Percentiles rank a stretch among this genome's conserved stretches.
These are phyloP conservation scores for Micrasema minimum DNA, from an alignment of 1,140 invertebrate species.

Conservation along the genomic window DNA sequence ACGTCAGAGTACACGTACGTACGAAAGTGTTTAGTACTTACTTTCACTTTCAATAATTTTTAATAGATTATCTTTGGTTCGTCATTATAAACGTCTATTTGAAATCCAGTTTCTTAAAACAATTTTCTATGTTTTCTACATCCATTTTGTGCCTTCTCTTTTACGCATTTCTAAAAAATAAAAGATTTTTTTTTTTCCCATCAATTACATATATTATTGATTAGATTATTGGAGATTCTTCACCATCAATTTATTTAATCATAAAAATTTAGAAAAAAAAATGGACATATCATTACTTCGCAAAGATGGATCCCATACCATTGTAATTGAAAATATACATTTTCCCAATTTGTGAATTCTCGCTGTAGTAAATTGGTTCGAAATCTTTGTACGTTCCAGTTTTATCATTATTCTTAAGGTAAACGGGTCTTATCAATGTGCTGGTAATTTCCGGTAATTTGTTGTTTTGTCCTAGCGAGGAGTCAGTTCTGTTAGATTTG, in stretches of 20 bases:
- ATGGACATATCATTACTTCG: too few relatives aligned
- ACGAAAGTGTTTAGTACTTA: too few relatives aligned
- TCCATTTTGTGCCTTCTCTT: conserved; percentile 14
- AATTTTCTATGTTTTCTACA: background rate
- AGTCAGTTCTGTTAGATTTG: background rate
- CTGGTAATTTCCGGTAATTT: conserved; percentile 12
- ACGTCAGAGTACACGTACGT: too few relatives aligned
- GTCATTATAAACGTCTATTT: background rate
- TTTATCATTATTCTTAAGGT: background rate
- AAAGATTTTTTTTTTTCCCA: too few relatives aligned
- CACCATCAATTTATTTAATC: too few relatives aligned
- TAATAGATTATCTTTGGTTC: background rate
- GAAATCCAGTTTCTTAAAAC: conserved; percentile 9
- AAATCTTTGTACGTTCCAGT: too few relatives aligned
- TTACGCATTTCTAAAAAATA: background rate
- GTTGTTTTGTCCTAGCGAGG: background rate
- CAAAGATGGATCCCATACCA: background rate
- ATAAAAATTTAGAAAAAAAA: too few relatives aligned
- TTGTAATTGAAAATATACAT: conserved; percentile 9
- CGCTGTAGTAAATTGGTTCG: too few relatives aligned
- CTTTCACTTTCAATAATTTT: background rate
- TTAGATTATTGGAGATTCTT: too few relatives aligned
- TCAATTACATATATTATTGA: too few relatives aligned
- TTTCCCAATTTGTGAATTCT: conserved; percentile 7
- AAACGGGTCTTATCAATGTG: background rate